Base-by-base conservation (phyloP, 1,140 invertebrate species). In the Neodiprion fabricii region DNA sequence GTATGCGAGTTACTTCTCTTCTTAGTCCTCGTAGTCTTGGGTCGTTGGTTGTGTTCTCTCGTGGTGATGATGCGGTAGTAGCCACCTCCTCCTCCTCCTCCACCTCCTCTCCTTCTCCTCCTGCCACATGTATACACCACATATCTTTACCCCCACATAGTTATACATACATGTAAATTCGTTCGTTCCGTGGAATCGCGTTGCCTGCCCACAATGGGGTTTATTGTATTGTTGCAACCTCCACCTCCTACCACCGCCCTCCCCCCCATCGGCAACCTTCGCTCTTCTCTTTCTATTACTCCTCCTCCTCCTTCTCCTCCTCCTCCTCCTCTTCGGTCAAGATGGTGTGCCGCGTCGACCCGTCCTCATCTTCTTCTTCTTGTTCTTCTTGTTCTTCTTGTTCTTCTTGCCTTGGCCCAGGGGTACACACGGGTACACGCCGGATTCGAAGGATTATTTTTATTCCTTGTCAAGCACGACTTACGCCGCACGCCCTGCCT, bases 261-360 rank as follows among this genome's bases (percentile, higher is more conserved):
- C 75, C 80, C 80, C 79, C 82, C 28, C 8, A 81, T 80, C 81
- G 78, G 79, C 81, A 82, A 40, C 81, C 67, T 75, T 73, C 75
- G 17, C 21, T 49, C 71, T 68, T 76, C 76, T 75, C 67, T 81
- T 76, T 78, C 79, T 81, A 48, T 72, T 72, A 68, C 73, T 73
- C 73, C 65, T 76, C 73, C 76, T 75, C 76, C 67, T 50, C 71
- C 75, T 76, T 75, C 73, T 73, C 72, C 76, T 75, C 73, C 76
- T 75, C 76, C 67, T 50, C 71, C 75, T 76, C 14, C 53, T 71
- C 21, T 12, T 17, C 28, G 47, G 40, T 69, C 67, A 69, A 23
- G 78, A 79, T 76, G 76, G 72, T 75, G 76, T 12, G 67, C 17
- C 10, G 67, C 67, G 9, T 7, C 14, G 4, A 14, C 10, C 66